Conservation (phyloP, 2,888 invertebrate species). For the Notodonta ziczac region DNA sequence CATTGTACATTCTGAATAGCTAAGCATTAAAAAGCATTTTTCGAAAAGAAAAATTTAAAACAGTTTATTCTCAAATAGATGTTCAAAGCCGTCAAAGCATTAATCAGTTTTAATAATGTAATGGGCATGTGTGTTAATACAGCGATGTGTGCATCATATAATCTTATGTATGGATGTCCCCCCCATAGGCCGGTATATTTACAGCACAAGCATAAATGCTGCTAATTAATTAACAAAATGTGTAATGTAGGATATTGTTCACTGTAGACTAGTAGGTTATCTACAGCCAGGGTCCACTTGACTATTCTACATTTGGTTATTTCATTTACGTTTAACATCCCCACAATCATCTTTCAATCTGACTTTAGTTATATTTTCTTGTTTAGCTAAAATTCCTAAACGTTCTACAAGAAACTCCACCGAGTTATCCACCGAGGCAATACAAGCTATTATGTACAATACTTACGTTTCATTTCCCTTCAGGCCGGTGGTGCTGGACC, state of each 20-base stretch:
- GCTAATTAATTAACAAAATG: not conserved
- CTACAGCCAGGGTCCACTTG: too few relatives aligned
- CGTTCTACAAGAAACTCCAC: not conserved
- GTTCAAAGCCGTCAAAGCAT: slow-evolving; percentile 8
- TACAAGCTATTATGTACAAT: not conserved
- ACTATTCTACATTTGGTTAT: too few relatives aligned
- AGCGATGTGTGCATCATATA: not conserved
- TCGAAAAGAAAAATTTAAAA: not conserved
- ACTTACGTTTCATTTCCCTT: slow-evolving; percentile 84
- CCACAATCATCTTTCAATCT: too few relatives aligned
- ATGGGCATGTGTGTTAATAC: slow-evolving; percentile 7
- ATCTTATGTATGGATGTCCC: not conserved
- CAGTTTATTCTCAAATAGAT: not conserved
- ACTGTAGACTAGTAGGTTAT: too few relatives aligned
- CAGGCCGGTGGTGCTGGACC: slow-evolving; percentile 91
- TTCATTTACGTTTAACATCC: too few relatives aligned
- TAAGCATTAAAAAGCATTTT: slow-evolving; percentile 5
- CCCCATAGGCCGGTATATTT: not conserved
- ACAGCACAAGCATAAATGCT: slow-evolving; percentile 25
- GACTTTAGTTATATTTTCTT: too few relatives aligned
- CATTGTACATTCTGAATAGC: not conserved
- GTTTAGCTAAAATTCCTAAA: too few relatives aligned
- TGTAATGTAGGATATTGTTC: not conserved
- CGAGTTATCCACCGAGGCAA: not conserved
- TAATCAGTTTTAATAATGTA: slow-evolving; percentile 10